phyloP scores from a whole-genome alignment of 2,888 invertebrate genomes.

The Eledone cirrhosa region DNA sequence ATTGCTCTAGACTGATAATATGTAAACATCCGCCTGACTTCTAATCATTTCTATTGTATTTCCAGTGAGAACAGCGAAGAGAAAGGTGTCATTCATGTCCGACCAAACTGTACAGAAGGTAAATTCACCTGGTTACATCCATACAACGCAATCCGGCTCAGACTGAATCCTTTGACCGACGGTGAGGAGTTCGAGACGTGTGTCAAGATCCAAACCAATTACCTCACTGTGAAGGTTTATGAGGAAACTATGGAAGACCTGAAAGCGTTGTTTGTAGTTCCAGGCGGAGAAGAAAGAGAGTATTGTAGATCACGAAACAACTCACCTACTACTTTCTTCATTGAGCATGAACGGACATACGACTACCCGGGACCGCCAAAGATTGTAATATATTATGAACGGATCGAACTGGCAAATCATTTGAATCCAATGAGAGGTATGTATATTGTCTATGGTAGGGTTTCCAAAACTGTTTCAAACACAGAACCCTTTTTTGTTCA shows the following conservation, averaged over 20 bases:
- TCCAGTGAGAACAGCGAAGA: slow-evolving; percentile 41
- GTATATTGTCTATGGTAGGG: not conserved
- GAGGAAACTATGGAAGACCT: slow-evolving; percentile 39
- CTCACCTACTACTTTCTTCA: slow-evolving; percentile 42
- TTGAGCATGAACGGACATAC: slow-evolving; percentile 45
- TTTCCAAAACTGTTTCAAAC: not conserved
- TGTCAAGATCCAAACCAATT: slow-evolving; percentile 40
- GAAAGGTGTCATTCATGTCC: slow-evolving; percentile 40
- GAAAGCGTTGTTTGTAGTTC: slow-evolving; percentile 37
- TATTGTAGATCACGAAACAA: slow-evolving; percentile 41
- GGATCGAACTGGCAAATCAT: slow-evolving; percentile 34
- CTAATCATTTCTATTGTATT: slow-evolving; percentile 37
- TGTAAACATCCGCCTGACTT: no score
- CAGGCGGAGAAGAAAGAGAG: slow-evolving; percentile 38
- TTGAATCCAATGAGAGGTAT: slow-evolving; percentile 47
- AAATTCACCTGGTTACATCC: slow-evolving; percentile 49
- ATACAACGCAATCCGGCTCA: slow-evolving; percentile 45
- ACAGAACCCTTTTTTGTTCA: no score
- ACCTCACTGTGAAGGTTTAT: slow-evolving; percentile 45
- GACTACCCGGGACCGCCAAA: slow-evolving; percentile 40
- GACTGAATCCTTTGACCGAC: slow-evolving; percentile 36
- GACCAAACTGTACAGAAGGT: slow-evolving; percentile 45
- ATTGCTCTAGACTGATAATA: no score
- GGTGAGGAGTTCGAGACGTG: slow-evolving; percentile 41
- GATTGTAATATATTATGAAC: slow-evolving; percentile 44